A percentile compares a stretch with the other conserved stretches of the same genome.
Conservation (phyloP, 2,113 vertebrate genomes). For the Laticauda laticaudata region DNA sequence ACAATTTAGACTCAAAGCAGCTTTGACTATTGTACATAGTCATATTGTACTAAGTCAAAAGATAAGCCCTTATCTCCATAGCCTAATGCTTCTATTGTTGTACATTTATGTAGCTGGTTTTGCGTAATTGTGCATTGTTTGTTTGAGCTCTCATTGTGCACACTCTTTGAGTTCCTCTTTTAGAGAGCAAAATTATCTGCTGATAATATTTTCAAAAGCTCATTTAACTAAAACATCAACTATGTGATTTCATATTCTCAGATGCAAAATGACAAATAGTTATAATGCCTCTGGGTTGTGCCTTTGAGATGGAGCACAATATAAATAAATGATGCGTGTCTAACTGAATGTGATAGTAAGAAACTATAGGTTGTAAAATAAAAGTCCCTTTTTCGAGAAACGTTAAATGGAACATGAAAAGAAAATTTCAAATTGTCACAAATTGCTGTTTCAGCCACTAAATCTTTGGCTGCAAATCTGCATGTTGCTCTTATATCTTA, state of each 20-base stretch:
- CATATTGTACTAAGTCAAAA: background rate
- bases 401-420: background rate
- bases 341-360: background rate
- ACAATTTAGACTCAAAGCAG: background rate
- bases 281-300: background rate
- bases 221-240: background rate
- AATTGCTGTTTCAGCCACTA: background rate
- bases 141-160: background rate
- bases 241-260: background rate
- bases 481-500: background rate
- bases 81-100: background rate
- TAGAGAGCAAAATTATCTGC: background rate
- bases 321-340: background rate
- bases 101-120: background rate
- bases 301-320: background rate
- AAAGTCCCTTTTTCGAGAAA: background rate
- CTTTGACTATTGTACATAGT: background rate
- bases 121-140: background rate
- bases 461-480: background rate
- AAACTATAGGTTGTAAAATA: background rate
- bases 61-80: background rate
- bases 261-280: background rate
- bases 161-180: background rate
- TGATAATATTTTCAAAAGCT: background rate
- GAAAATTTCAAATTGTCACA: background rate